Percentiles rank a stretch among this genome's conserved stretches.
phyloP scores from a whole-genome alignment of 2,113 vertebrate genomes.

The Cacatua alba region DNA sequence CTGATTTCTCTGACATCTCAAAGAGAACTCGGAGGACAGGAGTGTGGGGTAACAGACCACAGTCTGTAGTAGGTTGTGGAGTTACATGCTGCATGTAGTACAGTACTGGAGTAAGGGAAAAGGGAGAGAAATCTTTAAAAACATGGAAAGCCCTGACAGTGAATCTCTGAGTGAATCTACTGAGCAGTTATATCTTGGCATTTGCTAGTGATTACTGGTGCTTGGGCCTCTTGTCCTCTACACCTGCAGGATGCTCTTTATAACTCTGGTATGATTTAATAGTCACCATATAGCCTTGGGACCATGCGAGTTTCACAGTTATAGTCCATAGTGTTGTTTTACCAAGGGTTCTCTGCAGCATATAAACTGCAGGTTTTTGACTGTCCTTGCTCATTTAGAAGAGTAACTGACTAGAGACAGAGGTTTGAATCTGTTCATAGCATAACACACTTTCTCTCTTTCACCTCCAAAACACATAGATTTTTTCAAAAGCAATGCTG shows the following conservation, averaged over 20 bases:
- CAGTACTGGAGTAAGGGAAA: not conserved
- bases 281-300: not conserved
- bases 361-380: not conserved
- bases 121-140: not conserved
- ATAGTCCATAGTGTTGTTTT: not conserved
- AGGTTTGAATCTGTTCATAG: not conserved
- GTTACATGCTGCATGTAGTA: not conserved
- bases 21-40: not conserved
- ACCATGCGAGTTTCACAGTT: not conserved
- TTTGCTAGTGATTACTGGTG: not conserved
- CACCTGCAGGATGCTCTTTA: not conserved
- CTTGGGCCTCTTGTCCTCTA: not conserved
- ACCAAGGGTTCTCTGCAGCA: not conserved
- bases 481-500: not conserved
- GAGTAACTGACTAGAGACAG: not conserved
- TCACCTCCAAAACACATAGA: not conserved
- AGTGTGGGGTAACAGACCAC: not conserved
- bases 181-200: not conserved
- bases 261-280: not conserved
- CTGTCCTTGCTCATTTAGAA: not conserved
- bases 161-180: not conserved
- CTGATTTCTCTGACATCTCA: slow-evolving; percentile 26
- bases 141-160: not conserved
- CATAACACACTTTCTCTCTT: not conserved
- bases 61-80: not conserved